Evolutionary conservation across 2,113 vertebrate species (phyloP).

Genomic region (Pitta sordida): DNA sequence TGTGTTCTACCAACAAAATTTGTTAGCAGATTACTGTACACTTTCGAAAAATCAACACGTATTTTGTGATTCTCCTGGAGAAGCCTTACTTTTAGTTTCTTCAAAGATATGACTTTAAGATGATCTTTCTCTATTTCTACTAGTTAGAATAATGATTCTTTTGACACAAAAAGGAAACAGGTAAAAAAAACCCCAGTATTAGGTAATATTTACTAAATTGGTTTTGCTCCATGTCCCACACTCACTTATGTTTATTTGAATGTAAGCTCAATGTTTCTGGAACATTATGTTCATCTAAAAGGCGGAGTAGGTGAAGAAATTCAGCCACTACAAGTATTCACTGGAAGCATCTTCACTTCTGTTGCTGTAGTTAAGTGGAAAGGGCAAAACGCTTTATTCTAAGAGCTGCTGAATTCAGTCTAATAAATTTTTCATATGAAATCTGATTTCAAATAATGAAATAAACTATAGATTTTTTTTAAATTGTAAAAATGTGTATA

Average conservation of each 20-base stretch:
- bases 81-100: background rate
- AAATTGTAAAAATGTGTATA: background rate
- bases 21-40: background rate
- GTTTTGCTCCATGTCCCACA: background rate
- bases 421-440: background rate
- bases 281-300: background rate
- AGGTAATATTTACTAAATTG: background rate
- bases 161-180: background rate
- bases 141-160: background rate
- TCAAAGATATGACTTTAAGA: background rate
- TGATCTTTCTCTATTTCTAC: background rate
- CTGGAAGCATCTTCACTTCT: background rate
- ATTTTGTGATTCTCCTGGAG: background rate
- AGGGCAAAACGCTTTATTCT: background rate
- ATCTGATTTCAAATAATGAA: background rate
- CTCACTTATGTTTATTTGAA: background rate
- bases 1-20: background rate
- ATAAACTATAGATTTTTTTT: background rate
- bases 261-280: background rate
- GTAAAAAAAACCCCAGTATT: rapidly evolving
- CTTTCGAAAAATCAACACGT: background rate
- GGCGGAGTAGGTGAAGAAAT: background rate
- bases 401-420: background rate
- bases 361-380: background rate
- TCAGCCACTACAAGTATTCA: background rate